These are phyloP conservation scores for Mimachlamys varia DNA, from an alignment of 2,888 invertebrate species.

Conservation along the genomic window DNA sequence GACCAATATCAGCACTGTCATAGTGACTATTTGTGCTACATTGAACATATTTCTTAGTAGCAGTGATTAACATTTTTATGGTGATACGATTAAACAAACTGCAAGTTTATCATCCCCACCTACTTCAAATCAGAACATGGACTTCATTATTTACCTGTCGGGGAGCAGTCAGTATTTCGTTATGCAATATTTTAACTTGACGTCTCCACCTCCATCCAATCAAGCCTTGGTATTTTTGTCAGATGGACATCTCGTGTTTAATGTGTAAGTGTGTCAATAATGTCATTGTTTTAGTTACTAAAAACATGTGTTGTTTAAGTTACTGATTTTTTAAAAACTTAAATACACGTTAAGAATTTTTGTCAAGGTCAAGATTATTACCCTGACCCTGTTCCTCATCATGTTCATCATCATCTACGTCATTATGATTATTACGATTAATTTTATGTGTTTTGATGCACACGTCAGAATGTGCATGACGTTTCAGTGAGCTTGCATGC, in stretches of 20 bases:
- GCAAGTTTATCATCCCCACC: too few species aligned
- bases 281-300: not conserved
- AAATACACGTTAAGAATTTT: not conserved
- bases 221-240: not conserved
- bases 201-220: not conserved
- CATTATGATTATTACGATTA: not conserved
- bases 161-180: too few species aligned
- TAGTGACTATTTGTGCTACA: too few species aligned
- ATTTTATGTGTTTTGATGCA: not conserved
- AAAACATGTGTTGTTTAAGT: not conserved
- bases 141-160: too few species aligned
- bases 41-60: too few species aligned
- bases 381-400: not conserved
- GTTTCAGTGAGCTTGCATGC: slow-evolving; percentile 5
- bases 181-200: too few species aligned
- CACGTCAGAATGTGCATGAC: not conserved
- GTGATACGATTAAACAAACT: too few species aligned
- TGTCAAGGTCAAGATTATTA: not conserved
- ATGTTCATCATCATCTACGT: not conserved
- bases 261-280: not conserved
- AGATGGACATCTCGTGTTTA: not conserved
- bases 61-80: too few species aligned
- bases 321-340: too few species aligned
- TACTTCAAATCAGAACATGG: too few species aligned
- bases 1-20: too few species aligned